Evolutionary conservation across 2,113 vertebrate genomes (phyloP).

Genomic region (Pluvialis apricaria): DNA sequence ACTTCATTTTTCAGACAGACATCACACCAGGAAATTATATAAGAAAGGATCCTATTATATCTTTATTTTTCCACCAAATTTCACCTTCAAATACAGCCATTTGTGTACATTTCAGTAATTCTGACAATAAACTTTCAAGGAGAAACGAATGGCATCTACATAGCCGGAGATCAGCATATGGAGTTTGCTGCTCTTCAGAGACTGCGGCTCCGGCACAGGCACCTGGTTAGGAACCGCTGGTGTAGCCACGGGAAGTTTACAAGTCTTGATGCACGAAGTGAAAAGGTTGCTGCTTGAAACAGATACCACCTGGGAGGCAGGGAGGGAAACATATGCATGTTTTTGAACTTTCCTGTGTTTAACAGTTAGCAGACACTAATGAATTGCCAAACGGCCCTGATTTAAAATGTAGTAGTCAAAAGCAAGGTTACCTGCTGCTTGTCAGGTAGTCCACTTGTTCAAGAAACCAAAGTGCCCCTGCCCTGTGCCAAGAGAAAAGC

Average conservation of each 20-base stretch:
- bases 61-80: slow-evolving; percentile 79
- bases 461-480: slow-evolving; percentile 57
- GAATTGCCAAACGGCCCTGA: slow-evolving; percentile 72
- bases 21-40: slow-evolving; percentile 79
- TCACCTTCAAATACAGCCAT: slow-evolving; percentile 74
- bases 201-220: slow-evolving; percentile 19
- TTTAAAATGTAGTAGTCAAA: slow-evolving; percentile 62
- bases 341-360: slow-evolving; percentile 75
- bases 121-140: slow-evolving; percentile 71
- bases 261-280: slow-evolving; percentile 67
- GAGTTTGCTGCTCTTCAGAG: slow-evolving; percentile 44
- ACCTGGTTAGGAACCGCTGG: slow-evolving; percentile 46
- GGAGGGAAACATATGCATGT: slow-evolving; percentile 69
- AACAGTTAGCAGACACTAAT: slow-evolving; percentile 76
- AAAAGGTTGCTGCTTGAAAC: slow-evolving; percentile 75
- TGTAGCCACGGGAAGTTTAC: slow-evolving; percentile 71
- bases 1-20: slow-evolving; percentile 80
- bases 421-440: slow-evolving; percentile 67
- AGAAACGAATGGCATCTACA: slow-evolving; percentile 41
- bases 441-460: slow-evolving; percentile 75
- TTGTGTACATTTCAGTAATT: slow-evolving; percentile 75
- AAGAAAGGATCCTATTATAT: slow-evolving; percentile 80
- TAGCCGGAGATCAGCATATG: slow-evolving; percentile 23
- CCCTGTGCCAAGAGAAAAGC: slow-evolving; percentile 67
- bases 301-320: slow-evolving; percentile 76